These are phyloP conservation scores for Nyctibius bracteatus DNA, from an alignment of 2,113 vertebrate genomes.

Conservation along the genomic window DNA sequence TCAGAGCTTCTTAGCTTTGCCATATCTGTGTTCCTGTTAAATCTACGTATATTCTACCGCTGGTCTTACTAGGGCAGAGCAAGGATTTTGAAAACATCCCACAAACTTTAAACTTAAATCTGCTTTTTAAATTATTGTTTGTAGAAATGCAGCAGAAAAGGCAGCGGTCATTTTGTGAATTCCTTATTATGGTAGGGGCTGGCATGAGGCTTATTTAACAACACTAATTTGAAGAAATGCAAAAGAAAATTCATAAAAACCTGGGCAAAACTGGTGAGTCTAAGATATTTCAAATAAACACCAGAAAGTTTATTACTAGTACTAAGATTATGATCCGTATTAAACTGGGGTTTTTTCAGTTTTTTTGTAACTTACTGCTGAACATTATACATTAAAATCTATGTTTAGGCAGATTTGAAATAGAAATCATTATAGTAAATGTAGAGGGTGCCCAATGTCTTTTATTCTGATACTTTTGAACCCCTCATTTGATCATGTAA, in stretches of 20 bases:
- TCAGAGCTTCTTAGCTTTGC: not conserved
- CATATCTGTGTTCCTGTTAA: not conserved
- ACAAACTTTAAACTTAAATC: not conserved
- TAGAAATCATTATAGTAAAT: not conserved
- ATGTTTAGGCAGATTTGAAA: not conserved
- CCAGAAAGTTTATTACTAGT: not conserved
- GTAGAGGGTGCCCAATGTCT: not conserved
- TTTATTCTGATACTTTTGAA: constrained; percentile 18
- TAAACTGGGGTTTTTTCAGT: not conserved
- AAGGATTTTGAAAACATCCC: not conserved
- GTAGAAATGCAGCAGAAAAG: not conserved
- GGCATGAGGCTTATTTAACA: not conserved
- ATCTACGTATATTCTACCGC: not conserved
- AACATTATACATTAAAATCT: not conserved
- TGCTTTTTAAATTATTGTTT: not conserved
- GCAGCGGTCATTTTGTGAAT: not conserved
- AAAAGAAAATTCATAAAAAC: not conserved
- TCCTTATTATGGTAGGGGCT: not conserved
- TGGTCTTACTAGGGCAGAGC: not conserved
- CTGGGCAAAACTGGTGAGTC: not conserved
- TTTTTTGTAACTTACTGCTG: not conserved
- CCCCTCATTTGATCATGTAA: constrained; percentile 21
- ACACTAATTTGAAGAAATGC: not conserved
- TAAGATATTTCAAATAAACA: not conserved
- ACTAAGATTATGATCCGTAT: not conserved